Base-by-base conservation (phyloP, 2,888 invertebrate genomes). In the Pantelozetes paolii region DNA sequence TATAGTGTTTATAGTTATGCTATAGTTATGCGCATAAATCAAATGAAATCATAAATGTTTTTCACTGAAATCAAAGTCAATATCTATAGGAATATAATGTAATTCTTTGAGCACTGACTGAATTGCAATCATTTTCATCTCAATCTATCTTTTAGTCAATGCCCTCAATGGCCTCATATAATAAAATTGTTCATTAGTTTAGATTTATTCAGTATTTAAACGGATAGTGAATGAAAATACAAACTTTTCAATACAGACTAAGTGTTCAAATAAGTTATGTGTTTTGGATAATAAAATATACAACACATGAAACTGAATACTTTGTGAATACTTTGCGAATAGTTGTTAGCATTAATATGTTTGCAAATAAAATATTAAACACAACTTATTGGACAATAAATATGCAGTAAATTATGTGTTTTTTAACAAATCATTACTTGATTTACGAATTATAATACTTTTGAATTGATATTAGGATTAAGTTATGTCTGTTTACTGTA, bases 21-120 rank as follows among this genome's bases (percentile, higher is more conserved):
- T n/a, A n/a, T n/a, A n/a, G n/a, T 57, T 62, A 62, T 32, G 62
- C 15, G 18, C 62, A 62, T 62, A 62, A 62, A 62, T 57, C 57
- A 26, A n/a, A n/a, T n/a, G n/a, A n/a, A n/a, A n/a, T n/a, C n/a
- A n/a, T n/a, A 48, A n/a, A n/a, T 18, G 23, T 8, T 57, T 57
- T 57, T 5, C 26, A 5, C 28, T 57, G 8, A 23, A 57, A 23
- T 57, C 2, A 15, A 57, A 8, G 3, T 23, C 6, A 57, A 57
- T 23, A 6, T 20, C 23, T 26, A 9, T 23, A 57, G 20, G 15
- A n/a, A n/a, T 50, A 8, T 57, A 57, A 57, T 57, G 57, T 23
- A 9, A 23, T 57, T 57, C 57, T 23, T 6, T 23, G 57, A 20
- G 57, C 48, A 48, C 5, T 48, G 9, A 57, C 5, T 23, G 57